Percentiles rank a stretch among this genome's conserved stretches.
Evolutionary conservation across 2,113 vertebrate genomes (phyloP).

Genomic region (Calypte anna): DNA sequence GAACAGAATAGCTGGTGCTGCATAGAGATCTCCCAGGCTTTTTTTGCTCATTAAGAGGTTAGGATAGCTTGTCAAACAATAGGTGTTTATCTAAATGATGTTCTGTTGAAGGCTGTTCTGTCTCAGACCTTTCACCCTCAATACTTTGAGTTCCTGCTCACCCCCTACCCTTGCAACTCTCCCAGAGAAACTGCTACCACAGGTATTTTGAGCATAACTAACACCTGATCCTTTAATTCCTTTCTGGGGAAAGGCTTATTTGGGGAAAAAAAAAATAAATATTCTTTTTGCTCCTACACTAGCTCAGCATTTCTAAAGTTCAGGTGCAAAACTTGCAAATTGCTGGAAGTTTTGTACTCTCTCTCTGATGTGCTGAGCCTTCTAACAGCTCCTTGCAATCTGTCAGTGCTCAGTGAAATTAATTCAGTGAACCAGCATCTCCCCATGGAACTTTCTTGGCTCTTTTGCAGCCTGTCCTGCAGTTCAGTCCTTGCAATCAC

Average conservation of each 20-base stretch:
- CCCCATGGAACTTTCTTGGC: neutral
- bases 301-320: conserved; percentile 40
- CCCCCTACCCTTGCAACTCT: neutral
- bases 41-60: neutral
- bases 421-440: neutral
- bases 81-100: neutral
- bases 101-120: neutral
- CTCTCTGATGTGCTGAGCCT: neutral
- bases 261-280: neutral
- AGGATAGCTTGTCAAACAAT: neutral
- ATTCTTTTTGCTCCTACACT: neutral
- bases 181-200: neutral
- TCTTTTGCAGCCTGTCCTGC: neutral
- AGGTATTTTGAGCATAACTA: neutral
- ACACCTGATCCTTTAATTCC: neutral
- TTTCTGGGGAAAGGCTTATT: neutral
- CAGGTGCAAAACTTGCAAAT: conserved; percentile 27
- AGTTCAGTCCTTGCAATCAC: neutral
- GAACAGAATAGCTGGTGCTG: neutral
- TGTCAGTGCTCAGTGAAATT: neutral
- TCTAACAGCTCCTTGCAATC: neutral
- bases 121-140: neutral
- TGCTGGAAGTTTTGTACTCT: neutral
- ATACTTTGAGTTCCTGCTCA: neutral
- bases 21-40: neutral